Percentiles rank a stretch among this genome's conserved stretches.
Evolutionary conservation across 2,888 invertebrate genomes (phyloP).

Genomic region (Colletes collaris): DNA sequence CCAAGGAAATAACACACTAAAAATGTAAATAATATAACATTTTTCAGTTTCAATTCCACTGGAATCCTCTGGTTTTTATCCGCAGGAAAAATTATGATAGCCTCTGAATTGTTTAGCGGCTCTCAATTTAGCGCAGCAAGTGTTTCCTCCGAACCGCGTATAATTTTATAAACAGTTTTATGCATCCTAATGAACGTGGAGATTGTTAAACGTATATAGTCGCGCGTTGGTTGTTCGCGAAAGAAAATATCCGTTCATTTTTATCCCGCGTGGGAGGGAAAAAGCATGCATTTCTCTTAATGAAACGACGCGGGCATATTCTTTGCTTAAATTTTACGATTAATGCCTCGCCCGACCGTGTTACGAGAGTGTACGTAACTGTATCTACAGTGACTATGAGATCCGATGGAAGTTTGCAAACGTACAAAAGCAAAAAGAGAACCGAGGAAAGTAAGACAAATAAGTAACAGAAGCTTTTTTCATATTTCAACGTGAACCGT

Average conservation of each 20-base stretch:
- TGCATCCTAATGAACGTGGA: too few species aligned
- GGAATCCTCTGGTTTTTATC: too few species aligned
- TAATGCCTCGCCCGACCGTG: constrained; percentile 30
- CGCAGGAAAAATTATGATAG: too few species aligned
- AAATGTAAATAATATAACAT: too few species aligned
- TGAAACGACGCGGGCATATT: constrained; percentile 18
- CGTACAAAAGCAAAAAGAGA: constrained; percentile 27
- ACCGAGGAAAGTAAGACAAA: constrained; percentile 13
- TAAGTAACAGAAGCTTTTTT: constrained; percentile 22
- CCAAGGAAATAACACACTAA: too few species aligned
- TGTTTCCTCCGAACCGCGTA: too few species aligned
- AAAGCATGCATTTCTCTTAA: constrained; percentile 23
- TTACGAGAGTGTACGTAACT: constrained; percentile 19
- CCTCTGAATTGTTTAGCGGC: too few species aligned
- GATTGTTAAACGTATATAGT: too few species aligned
- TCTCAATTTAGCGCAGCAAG: too few species aligned
- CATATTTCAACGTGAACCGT: not conserved
- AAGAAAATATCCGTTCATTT: not conserved
- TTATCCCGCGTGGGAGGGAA: not conserved
- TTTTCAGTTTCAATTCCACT: too few species aligned
- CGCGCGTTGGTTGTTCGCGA: not conserved
- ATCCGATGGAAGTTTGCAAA: constrained; percentile 12
- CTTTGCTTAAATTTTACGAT: constrained; percentile 41
- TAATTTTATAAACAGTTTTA: too few species aligned
- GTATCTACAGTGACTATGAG: constrained; percentile 14